Base-by-base conservation (phyloP, 2,888 invertebrate genomes). In the Agrotis segetum region DNA sequence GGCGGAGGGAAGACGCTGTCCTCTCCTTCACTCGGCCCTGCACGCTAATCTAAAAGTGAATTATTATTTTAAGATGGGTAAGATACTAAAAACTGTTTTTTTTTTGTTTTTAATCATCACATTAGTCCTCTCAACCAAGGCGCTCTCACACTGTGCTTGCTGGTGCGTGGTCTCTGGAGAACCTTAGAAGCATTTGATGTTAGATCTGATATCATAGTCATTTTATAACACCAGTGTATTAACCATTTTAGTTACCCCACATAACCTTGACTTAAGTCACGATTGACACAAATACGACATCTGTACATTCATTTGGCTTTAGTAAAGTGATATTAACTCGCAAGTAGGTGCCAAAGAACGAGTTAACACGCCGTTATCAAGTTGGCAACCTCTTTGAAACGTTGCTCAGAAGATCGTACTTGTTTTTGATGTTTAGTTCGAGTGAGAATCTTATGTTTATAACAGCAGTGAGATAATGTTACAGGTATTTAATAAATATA, bases 381-480 rank as follows among this genome's bases (percentile, higher is more conserved):
- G 67, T 77, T 80, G 76, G 75, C 75, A 80, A 67, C 50, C 40
- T n/a, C 47, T 24, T 64, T n/a, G 50, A 65, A 17, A 52, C 2
- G 44, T 52, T 44, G 21, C 29, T n/a, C 7, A 50, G 52, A 55
- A 55, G 17, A 58, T 72, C 29, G 17, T 66, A 34, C n/a, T 74
- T 66, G 44, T 34, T 66, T 58, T 29, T 44, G 44, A 44, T 34
- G 7, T 34, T 62, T 50, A 3, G 7, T 29, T 60, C 17, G 29
- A 40, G 44, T 65, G 66, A 56, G 9, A 16, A 3, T 49, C 1
- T 1, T 73, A 60, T 17, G n/a, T 3, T 14, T 17, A 47, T 19
- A n/a, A 40, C 40, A 0, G 40, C 0, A 13, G 21, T n/a, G 4
- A 21, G 13, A 47, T 72, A 47, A n/a, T 68, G 34, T 34, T 11